Conservation (phyloP, 2,113 vertebrate genomes). For the Laticauda colubrina region DNA sequence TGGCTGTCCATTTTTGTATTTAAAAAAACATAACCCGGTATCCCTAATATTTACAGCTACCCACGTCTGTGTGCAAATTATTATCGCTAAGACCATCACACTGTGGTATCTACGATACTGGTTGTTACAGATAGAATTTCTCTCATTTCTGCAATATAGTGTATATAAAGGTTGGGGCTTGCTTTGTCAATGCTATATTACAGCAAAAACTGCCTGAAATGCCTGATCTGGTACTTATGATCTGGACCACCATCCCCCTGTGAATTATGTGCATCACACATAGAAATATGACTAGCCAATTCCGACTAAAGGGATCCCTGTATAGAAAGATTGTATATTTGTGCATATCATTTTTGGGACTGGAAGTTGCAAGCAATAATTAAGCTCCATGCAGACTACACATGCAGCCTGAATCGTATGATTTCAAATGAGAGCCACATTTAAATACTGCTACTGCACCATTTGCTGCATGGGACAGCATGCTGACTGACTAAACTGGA, state of each 20-base stretch:
- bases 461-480: background rate
- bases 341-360: background rate
- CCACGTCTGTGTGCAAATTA: background rate
- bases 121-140: background rate
- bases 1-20: conserved; percentile 14
- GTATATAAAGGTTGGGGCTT: background rate
- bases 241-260: background rate
- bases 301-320: background rate
- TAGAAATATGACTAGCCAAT: background rate
- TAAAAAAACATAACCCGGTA: background rate
- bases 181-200: conserved; percentile 30
- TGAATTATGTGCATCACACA: background rate
- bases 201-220: conserved; percentile 4
- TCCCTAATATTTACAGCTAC: background rate
- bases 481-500: background rate
- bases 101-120: conserved; percentile 1
- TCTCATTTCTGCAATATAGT: background rate
- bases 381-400: background rate
- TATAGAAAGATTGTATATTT: background rate
- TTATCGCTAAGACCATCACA: conserved; percentile 3
- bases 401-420: background rate
- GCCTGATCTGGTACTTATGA: background rate
- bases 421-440: background rate
- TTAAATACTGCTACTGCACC: background rate
- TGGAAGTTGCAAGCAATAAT: background rate